Conservation (phyloP, 2,797 vertebrate genomes). For the Amblyopsis hoosieri region DNA sequence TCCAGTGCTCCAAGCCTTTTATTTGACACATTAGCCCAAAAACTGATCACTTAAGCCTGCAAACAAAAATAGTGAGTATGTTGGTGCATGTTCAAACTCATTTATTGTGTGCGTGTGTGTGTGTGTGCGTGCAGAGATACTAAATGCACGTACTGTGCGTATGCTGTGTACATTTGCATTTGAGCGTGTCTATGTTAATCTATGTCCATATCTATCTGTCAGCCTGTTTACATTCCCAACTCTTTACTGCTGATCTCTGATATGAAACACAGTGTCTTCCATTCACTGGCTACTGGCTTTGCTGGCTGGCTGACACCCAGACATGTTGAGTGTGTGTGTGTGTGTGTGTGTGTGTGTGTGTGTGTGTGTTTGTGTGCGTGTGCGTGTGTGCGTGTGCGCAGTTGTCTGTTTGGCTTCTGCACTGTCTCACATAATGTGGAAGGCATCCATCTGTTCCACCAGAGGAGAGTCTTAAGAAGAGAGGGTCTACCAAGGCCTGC, state of each 20-base stretch:
- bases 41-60: too few relatives aligned
- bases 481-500: background rate
- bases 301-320: too few relatives aligned
- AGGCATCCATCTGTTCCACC: conserved; percentile 33
- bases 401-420: conserved; percentile 40
- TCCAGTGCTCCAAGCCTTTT: too few relatives aligned
- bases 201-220: background rate
- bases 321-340: background rate
- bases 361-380: conserved; percentile 1
- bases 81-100: too few relatives aligned
- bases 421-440: conserved; percentile 37
- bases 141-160: too few relatives aligned
- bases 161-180: background rate
- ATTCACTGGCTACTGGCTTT: background rate
- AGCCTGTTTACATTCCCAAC: background rate
- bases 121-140: too few relatives aligned
- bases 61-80: too few relatives aligned
- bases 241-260: background rate
- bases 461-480: conserved; percentile 37
- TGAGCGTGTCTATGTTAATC: background rate
- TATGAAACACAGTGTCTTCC: background rate
- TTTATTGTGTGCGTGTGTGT: too few relatives aligned
- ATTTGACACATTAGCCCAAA: too few relatives aligned
- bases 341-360: background rate
- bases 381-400: conserved; percentile 23